Percentiles rank a stretch among this genome's conserved stretches.
Evolutionary conservation across 1,140 invertebrate genomes (phyloP).

Genomic region (Neomicropteryx cornuta): DNA sequence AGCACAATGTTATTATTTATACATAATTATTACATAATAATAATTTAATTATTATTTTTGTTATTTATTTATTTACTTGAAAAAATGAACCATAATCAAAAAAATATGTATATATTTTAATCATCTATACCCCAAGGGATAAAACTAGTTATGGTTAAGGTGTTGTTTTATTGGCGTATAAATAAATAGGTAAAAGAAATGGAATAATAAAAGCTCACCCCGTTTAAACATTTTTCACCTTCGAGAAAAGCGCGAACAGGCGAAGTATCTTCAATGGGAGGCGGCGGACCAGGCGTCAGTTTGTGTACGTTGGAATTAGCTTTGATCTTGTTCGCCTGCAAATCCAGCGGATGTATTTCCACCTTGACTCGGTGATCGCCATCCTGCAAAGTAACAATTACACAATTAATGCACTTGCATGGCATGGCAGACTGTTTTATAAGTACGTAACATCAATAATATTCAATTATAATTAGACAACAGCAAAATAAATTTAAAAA

Average conservation of each 20-base stretch:
- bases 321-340: slow-evolving; percentile 17
- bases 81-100: too few species aligned
- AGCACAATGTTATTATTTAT: too few species aligned
- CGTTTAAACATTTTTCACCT: slow-evolving; percentile 73
- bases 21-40: too few species aligned
- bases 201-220: slow-evolving; percentile 42
- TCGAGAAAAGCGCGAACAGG: slow-evolving; percentile 65
- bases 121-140: too few species aligned
- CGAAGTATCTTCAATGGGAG: slow-evolving; percentile 43
- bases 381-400: slow-evolving; percentile 36
- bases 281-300: slow-evolving; percentile 18
- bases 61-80: too few species aligned
- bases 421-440: neutral
- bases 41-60: too few species aligned
- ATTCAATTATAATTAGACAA: too few species aligned
- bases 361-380: slow-evolving; percentile 52
- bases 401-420: slow-evolving; percentile 8
- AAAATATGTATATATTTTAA: too few species aligned
- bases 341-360: slow-evolving; percentile 47
- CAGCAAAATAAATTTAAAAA: too few species aligned
- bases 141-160: too few species aligned
- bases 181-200: slow-evolving; percentile 3
- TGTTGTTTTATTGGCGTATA: too few species aligned
- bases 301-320: slow-evolving; percentile 19
- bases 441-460: too few species aligned